Conservation (phyloP, 1,140 invertebrate genomes). For the Aphelenchoides avenae region DNA sequence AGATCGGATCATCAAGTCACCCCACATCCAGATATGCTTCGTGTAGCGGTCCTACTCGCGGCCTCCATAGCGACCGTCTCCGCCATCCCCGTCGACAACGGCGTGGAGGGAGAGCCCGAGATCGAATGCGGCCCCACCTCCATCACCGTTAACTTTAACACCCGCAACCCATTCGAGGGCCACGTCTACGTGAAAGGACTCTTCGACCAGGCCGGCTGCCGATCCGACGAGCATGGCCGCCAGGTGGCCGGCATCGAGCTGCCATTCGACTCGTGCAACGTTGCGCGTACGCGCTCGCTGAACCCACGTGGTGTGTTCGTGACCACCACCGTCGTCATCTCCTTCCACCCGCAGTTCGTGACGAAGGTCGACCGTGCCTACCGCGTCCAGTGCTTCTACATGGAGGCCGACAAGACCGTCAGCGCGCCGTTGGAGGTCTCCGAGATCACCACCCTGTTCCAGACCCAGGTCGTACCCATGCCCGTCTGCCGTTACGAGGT, state of each 20-base stretch:
- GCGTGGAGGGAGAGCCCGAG: constrained; percentile 51
- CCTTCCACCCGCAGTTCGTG: constrained; percentile 59
- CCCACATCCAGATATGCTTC: too few species aligned
- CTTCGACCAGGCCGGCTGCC: constrained; percentile 55
- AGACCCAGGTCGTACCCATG: constrained; percentile 59
- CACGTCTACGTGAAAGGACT: constrained; percentile 59
- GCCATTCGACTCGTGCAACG: constrained; percentile 58
- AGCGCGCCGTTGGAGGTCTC: constrained; percentile 55
- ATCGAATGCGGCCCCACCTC: constrained; percentile 57
- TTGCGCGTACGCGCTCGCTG: constrained; percentile 57
- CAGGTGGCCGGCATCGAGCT: constrained; percentile 59
- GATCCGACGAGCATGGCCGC: constrained; percentile 57
- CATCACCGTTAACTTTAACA: constrained; percentile 60
- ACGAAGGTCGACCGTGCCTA: constrained; percentile 59
- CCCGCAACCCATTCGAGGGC: constrained; percentile 58
- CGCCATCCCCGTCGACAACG: constrained; percentile 52
- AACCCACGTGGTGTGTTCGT: constrained; percentile 58
- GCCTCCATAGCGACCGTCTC: constrained; percentile 8
- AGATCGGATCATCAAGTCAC: too few species aligned
- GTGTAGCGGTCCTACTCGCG: too few species aligned
- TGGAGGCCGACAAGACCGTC: constrained; percentile 60
- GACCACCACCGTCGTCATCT: constrained; percentile 58
- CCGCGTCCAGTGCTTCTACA: constrained; percentile 60
- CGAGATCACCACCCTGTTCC: constrained; percentile 58
- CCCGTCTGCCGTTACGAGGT: constrained; percentile 57